These are phyloP conservation scores for Hymenochirus boettgeri DNA, from an alignment of 2,113 vertebrate genomes.

Conservation along the genomic window DNA sequence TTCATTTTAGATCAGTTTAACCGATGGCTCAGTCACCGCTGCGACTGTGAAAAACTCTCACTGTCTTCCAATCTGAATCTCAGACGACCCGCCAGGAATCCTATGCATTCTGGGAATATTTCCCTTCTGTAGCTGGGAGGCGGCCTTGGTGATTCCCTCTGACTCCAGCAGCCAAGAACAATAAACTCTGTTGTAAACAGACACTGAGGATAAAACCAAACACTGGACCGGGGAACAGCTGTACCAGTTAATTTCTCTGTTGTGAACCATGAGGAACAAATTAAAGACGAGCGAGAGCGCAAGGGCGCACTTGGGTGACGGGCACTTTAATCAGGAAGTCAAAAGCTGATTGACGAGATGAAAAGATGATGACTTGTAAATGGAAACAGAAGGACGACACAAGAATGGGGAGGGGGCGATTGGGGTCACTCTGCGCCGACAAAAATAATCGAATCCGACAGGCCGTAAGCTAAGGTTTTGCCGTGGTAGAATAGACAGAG, in stretches of 20 bases:
- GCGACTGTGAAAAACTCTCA: too few species aligned
- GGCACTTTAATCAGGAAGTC: constrained; percentile 84
- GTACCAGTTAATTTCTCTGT: constrained; percentile 75
- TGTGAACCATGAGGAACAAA: constrained; percentile 79
- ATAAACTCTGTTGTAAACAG: constrained; percentile 66
- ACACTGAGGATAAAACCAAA: constrained; percentile 76
- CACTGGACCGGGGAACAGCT: constrained; percentile 74
- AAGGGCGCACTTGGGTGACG: constrained; percentile 68
- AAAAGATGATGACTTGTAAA: constrained; percentile 82
- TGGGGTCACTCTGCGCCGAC: constrained; percentile 74
- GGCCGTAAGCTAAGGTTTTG: constrained; percentile 77
- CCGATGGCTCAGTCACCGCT: too few species aligned
- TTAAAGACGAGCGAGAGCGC: constrained; percentile 76
- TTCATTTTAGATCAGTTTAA: too few species aligned
- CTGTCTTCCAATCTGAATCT: too few species aligned
- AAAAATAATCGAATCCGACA: constrained; percentile 79
- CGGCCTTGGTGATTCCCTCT: too few species aligned
- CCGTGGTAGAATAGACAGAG: too few species aligned
- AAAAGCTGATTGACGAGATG: constrained; percentile 83
- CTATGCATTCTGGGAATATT: background rate
- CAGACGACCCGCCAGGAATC: too few species aligned
- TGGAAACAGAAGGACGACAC: constrained; percentile 81
- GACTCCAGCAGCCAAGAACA: too few species aligned
- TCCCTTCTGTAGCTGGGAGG: background rate
- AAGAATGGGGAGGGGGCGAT: constrained; percentile 72